Percentiles rank a stretch among this genome's conserved stretches.
phyloP scores from a whole-genome alignment of 2,888 invertebrate species.

The Leptarthrus brevirostris region DNA sequence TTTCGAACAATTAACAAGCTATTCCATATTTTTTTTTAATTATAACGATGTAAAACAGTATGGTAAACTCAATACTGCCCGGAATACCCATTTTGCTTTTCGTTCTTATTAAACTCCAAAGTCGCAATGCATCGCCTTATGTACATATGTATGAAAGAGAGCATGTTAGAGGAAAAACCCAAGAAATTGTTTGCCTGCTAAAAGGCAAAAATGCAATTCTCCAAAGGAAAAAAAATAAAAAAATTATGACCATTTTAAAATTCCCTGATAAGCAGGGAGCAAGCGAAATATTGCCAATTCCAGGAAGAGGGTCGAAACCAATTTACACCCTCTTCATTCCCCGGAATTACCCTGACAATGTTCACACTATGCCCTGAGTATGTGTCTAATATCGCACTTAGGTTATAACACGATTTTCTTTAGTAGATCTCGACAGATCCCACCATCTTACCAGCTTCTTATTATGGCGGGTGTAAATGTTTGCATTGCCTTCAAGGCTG shows the following conservation, averaged over 20 bases:
- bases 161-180: too few species aligned
- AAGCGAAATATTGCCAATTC: constrained; percentile 37
- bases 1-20: too few species aligned
- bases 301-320: constrained; percentile 42
- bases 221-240: constrained; percentile 35
- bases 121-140: too few species aligned
- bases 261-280: constrained; percentile 25
- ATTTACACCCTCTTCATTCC: constrained; percentile 46
- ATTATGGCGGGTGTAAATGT: constrained; percentile 53
- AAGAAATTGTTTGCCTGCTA: not conserved
- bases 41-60: too few species aligned
- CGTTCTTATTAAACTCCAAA: too few species aligned
- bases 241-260: constrained; percentile 38
- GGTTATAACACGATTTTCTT: constrained; percentile 46
- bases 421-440: constrained; percentile 28
- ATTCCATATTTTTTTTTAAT: too few species aligned
- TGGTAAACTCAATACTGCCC: too few species aligned
- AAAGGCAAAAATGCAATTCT: not conserved
- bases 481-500: constrained; percentile 52
- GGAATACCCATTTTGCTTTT: too few species aligned
- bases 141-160: too few species aligned
- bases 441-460: constrained; percentile 49
- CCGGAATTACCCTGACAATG: constrained; percentile 37
- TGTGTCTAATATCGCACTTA: constrained; percentile 47
- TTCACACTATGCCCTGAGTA: constrained; percentile 44